A percentile compares a stretch with the other conserved stretches of the same genome.
These are phyloP conservation scores for Gadus chalcogrammus DNA, from an alignment of 2,113 vertebrate genomes.

Conservation along the genomic window DNA sequence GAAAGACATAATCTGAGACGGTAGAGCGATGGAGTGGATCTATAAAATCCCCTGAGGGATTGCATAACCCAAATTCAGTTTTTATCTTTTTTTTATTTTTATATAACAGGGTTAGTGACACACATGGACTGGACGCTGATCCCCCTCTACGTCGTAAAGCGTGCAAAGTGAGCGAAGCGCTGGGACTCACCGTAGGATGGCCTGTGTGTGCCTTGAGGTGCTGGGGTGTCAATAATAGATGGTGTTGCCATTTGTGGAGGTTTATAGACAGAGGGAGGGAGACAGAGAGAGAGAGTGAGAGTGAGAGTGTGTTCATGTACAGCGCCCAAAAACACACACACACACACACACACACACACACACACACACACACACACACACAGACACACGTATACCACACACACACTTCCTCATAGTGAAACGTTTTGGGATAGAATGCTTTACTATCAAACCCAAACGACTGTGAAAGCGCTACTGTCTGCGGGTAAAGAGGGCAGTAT, in stretches of 20 bases:
- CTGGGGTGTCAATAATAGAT: conserved; percentile 54
- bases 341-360: no score
- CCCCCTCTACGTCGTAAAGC: conserved; percentile 22
- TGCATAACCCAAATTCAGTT: conserved; percentile 65
- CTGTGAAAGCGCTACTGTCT: background rate
- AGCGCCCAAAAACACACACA: conserved; percentile 3
- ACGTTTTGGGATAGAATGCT: conserved; percentile 16
- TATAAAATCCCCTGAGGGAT: conserved; percentile 69
- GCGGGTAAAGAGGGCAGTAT: background rate
- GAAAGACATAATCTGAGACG: conserved; percentile 64
- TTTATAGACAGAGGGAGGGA: conserved; percentile 25
- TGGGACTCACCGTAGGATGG: background rate
- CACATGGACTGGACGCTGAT: conserved; percentile 41
- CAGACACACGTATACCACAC: no score
- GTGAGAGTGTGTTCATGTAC: conserved; percentile 11
- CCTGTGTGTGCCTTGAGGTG: background rate
- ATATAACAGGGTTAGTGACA: conserved; percentile 63
- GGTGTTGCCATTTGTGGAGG: conserved; percentile 19
- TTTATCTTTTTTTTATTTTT: conserved; percentile 62
- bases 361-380: no score
- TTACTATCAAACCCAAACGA: background rate
- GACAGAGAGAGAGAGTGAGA: no score
- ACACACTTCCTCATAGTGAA: background rate
- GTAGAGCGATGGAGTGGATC: conserved; percentile 47
- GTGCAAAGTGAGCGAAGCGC: background rate